Evolutionary conservation across 1,140 invertebrate species (phyloP).

Genomic region (Cydia pomonella): DNA sequence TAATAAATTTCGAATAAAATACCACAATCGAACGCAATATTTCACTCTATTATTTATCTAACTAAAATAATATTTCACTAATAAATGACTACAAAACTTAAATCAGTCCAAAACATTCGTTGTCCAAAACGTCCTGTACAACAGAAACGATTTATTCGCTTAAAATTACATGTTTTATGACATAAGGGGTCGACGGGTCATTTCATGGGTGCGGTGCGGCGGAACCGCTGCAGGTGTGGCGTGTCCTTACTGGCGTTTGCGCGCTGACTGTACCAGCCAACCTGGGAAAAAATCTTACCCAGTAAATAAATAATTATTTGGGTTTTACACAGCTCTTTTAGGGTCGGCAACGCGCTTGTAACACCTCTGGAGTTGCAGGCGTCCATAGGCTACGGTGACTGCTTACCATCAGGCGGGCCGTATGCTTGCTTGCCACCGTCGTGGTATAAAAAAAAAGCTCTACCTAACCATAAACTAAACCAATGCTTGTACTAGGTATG

Average conservation of each 20-base stretch:
- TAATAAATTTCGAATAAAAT: conserved; percentile 49
- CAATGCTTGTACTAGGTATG: too few relatives aligned
- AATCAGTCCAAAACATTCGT: conserved; percentile 43
- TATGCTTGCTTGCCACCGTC: too few relatives aligned
- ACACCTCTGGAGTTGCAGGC: too few relatives aligned
- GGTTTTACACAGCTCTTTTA: too few relatives aligned
- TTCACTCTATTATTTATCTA: conserved; percentile 57
- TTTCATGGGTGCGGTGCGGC: conserved; percentile 63
- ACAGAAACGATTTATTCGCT: conserved; percentile 58
- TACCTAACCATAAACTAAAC: too few relatives aligned
- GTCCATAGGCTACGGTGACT: too few relatives aligned
- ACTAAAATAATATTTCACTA: conserved; percentile 40
- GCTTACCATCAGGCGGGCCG: too few relatives aligned
- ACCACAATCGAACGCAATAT: conserved; percentile 43
- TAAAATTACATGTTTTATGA: conserved; percentile 56
- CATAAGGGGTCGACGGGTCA: conserved; percentile 39
- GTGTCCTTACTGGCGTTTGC: conserved; percentile 42
- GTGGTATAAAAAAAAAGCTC: too few relatives aligned
- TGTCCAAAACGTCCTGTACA: conserved; percentile 39
- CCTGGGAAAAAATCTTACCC: conserved; percentile 50
- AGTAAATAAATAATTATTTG: too few relatives aligned
- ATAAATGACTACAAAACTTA: conserved; percentile 41
- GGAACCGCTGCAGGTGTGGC: conserved; percentile 54
- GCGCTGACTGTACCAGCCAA: conserved; percentile 57
- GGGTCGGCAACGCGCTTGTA: too few relatives aligned